A percentile compares a stretch with the other conserved stretches of the same genome.
These are phyloP conservation scores for Onychomys torridus DNA, from an alignment of 2,797 vertebrate species.

Conservation along the genomic window DNA sequence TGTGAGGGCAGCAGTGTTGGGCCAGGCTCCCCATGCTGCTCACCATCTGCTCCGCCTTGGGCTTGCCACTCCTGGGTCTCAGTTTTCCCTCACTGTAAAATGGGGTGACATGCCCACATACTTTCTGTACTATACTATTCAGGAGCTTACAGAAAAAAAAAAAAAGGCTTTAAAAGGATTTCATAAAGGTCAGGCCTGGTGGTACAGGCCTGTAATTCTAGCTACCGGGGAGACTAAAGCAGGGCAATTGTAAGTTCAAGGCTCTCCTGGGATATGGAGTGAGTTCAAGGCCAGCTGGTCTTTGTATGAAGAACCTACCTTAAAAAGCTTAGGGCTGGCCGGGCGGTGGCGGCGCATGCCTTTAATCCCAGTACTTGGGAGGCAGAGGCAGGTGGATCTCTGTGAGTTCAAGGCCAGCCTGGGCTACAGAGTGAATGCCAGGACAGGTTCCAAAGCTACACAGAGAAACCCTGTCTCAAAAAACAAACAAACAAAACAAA, in stretches of 20 bases:
- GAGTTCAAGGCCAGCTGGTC: not conserved
- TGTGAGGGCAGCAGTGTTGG: accelerated
- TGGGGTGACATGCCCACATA: accelerated
- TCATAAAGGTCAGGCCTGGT: not conserved
- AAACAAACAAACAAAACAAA: no score
- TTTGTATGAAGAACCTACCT: not conserved
- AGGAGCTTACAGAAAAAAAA: not conserved
- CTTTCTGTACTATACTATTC: not conserved
- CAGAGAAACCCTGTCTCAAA: no score
- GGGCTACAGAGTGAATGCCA: no score
- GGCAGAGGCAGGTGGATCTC: no score
- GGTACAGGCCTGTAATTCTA: not conserved
- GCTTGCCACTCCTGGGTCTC: not conserved
- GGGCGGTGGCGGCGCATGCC: no score
- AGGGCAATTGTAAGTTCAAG: not conserved
- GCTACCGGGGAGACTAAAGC: not conserved
- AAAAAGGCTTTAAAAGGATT: not conserved
- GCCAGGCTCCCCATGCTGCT: not conserved
- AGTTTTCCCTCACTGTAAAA: not conserved
- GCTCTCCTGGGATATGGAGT: not conserved
- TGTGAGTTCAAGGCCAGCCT: no score
- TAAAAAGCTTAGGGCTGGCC: not conserved
- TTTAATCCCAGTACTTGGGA: no score
- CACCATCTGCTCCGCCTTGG: not conserved
- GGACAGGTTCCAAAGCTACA: no score